Conservation (phyloP, 1,140 invertebrate species). For the Tribolium madens region DNA sequence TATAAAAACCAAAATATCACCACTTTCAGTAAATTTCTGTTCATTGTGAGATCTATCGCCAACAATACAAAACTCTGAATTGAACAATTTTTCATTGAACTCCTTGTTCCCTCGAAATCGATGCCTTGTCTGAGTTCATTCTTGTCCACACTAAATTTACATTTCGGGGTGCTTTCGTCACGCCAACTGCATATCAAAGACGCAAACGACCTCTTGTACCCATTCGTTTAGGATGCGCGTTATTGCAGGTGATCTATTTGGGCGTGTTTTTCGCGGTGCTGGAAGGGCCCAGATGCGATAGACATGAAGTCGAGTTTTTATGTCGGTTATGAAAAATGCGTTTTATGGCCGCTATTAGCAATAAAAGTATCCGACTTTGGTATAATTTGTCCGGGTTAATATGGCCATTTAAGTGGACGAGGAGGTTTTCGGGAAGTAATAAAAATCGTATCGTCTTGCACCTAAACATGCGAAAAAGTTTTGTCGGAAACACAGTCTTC, state of each 20-base stretch:
- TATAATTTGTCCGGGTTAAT: constrained; percentile 7
- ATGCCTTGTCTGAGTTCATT: neutral
- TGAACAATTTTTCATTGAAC: neutral
- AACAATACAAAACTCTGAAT: too few relatives aligned
- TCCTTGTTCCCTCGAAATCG: neutral
- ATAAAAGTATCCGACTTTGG: constrained; percentile 20
- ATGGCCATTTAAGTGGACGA: neutral
- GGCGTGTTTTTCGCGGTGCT: neutral
- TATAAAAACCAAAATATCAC: neutral
- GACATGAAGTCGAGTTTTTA: neutral
- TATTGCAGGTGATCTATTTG: neutral
- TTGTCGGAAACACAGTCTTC: neutral
- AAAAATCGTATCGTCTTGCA: constrained; percentile 3
- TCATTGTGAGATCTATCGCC: too few relatives aligned
- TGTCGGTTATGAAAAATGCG: constrained; percentile 26
- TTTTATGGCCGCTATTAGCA: constrained; percentile 17
- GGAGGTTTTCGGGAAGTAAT: neutral
- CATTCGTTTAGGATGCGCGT: neutral
- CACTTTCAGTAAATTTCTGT: too few relatives aligned
- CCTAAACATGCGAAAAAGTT: neutral
- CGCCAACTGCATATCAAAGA: constrained; percentile 24
- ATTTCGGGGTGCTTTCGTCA: constrained; percentile 18
- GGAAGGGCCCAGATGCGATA: neutral
- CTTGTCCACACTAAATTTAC: neutral
- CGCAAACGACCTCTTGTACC: neutral